Base-by-base conservation (phyloP, 2,113 vertebrate genomes). In the Siniperca chuatsi region DNA sequence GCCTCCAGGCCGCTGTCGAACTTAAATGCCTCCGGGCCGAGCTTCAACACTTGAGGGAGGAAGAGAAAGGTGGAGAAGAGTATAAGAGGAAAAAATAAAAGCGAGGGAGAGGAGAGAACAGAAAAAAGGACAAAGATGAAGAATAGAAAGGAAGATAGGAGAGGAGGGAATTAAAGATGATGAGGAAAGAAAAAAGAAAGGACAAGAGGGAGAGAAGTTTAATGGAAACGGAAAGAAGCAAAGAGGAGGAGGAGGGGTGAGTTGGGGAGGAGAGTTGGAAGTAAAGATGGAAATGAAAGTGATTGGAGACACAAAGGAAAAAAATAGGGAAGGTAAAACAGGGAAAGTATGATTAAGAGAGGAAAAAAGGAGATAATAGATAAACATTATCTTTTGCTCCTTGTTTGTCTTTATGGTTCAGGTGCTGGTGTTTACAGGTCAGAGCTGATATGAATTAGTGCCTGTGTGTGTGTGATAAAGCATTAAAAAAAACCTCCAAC, bases 1-100 rank as follows among this genome's bases (percentile, higher is more conserved):
- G 98, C 98, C 93, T 99, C 98, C 74, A 97, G 93, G 0, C 98
- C 98, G 21, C 98, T 98, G 85, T 99, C 98, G 78, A 99, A 99
- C 92, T 99, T 99, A 87, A 99, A 99, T 21, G 98, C 98, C 88
- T 99, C 98, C 6, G 98, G 98, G 72, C 98, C 98, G 16, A 99
- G 94, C 94, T 99, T 99, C 91, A 99, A 90, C 74, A 97, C 98
- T 99, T 89, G 8, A 61, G 65, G 60, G 58, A 23, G 20, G 68
- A 15, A 44, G 23, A 58, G 7, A 44, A 52, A 35, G 29, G 18
- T 1, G 25, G 37, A 46, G 50, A 21, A 69, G 5, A 11, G 9
- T 0, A 3, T 12, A 48, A 0, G 33, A 52, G 15, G 12, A 48
- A 15, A 16, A 42, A 42, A 29, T 29, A 13, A 25, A 23, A 13